phyloP scores from a whole-genome alignment of 2,797 vertebrate species.

The Labeo calbasu region DNA sequence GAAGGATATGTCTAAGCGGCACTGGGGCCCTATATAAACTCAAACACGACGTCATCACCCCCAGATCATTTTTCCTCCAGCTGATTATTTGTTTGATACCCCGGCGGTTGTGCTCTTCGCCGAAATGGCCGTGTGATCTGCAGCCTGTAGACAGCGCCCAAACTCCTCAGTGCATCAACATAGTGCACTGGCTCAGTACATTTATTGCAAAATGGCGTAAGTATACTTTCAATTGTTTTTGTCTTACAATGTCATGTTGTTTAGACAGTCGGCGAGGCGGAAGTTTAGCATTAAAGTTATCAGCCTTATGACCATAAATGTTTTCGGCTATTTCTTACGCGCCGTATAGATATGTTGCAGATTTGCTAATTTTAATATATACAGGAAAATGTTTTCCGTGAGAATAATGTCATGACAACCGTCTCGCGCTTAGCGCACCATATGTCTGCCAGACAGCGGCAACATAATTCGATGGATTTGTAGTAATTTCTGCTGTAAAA shows the following conservation, averaged over 20 bases:
- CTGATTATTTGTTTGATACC: not conserved
- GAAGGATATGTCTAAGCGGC: slow-evolving; percentile 63
- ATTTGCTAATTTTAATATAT: not conserved
- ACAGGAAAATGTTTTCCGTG: not conserved
- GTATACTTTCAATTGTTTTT: slow-evolving; percentile 60
- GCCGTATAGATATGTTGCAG: no score
- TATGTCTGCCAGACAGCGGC: not conserved
- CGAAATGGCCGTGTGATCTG: slow-evolving; percentile 80
- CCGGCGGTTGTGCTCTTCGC: slow-evolving; percentile 55
- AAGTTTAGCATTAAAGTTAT: not conserved
- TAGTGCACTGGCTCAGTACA: slow-evolving; percentile 78
- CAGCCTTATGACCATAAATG: not conserved
- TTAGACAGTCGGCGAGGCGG: not conserved
- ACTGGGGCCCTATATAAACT: slow-evolving; percentile 44
- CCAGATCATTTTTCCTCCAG: slow-evolving; percentile 59
- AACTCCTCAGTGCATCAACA: slow-evolving; percentile 79
- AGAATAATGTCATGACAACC: not conserved
- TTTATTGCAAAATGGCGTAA: slow-evolving; percentile 80
- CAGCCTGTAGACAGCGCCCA: slow-evolving; percentile 75
- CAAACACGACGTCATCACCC: fast-evolving
- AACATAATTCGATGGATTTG: not conserved
- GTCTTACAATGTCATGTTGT: not conserved
- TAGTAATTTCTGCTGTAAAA: not conserved
- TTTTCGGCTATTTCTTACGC: not conserved
- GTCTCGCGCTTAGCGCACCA: not conserved